phyloP scores from a whole-genome alignment of 2,888 invertebrate genomes.

The Volucella inanis region DNA sequence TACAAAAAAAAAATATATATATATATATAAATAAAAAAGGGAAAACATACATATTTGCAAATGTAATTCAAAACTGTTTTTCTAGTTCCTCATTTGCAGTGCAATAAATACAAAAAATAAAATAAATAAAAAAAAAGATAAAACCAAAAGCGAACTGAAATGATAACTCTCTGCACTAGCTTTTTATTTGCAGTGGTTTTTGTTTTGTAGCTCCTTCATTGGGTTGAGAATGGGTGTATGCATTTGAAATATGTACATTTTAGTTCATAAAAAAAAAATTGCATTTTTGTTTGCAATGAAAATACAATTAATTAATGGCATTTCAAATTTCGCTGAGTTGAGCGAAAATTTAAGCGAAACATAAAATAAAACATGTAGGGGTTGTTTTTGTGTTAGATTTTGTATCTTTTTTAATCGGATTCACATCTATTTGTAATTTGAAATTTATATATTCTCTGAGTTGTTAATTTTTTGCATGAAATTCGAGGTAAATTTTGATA shows the following conservation, averaged over 20 bases:
- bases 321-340: constrained; percentile 63
- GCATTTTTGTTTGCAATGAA: constrained; percentile 37
- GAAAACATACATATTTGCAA: constrained; percentile 45
- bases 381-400: constrained; percentile 4
- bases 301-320: constrained; percentile 48
- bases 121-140: constrained; percentile 64
- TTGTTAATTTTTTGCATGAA: constrained; percentile 27
- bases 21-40: constrained; percentile 1
- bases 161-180: constrained; percentile 31
- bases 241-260: constrained; percentile 35
- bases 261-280: constrained; percentile 17
- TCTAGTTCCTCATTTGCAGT: constrained; percentile 60
- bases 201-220: not conserved
- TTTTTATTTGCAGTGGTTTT: constrained; percentile 19
- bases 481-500: constrained; percentile 57
- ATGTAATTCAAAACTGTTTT: constrained; percentile 57
- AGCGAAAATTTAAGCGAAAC: constrained; percentile 56
- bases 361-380: constrained; percentile 3
- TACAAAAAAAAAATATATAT: constrained; percentile 1
- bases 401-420: not conserved
- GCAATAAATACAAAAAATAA: constrained; percentile 65
- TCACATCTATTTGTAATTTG: not conserved
- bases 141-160: constrained; percentile 52
- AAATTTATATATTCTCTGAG: constrained; percentile 15
- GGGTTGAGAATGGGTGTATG: constrained; percentile 25